These are phyloP conservation scores for Cephalopachus bancanus DNA, from an alignment of 2,797 vertebrate genomes.

Conservation along the genomic window DNA sequence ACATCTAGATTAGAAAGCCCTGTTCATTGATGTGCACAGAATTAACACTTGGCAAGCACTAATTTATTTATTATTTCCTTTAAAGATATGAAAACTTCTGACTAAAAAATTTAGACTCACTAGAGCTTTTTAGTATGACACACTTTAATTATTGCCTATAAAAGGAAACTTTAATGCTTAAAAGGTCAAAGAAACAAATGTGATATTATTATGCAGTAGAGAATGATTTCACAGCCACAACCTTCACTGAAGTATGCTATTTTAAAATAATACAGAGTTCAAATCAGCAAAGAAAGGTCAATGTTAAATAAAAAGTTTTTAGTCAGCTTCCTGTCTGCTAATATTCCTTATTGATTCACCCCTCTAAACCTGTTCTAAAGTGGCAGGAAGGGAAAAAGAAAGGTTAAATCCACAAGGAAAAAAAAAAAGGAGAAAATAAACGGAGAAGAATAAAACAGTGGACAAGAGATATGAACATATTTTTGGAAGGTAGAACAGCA, in stretches of 20 bases:
- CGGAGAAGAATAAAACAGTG: neutral
- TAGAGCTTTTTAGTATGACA: neutral
- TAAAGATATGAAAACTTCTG: slow-evolving; percentile 11
- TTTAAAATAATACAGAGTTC: slow-evolving; percentile 28
- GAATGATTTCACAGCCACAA: neutral
- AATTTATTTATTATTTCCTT: neutral
- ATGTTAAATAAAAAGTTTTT: neutral
- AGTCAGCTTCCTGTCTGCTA: neutral
- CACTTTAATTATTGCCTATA: neutral
- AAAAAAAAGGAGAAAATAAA: neutral
- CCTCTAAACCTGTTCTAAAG: slow-evolving; percentile 11
- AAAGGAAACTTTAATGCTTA: neutral
- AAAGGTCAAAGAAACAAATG: slow-evolving; percentile 4
- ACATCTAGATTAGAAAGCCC: neutral
- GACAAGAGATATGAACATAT: neutral
- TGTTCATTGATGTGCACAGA: neutral
- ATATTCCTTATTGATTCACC: neutral
- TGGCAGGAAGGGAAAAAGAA: neutral
- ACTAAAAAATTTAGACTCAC: slow-evolving; percentile 17
- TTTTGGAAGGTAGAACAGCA: neutral
- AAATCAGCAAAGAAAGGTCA: neutral
- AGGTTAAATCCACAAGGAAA: neutral
- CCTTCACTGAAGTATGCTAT: neutral
- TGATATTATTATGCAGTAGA: neutral
- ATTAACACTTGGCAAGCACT: neutral